A percentile compares a stretch with the other conserved stretches of the same genome.
Conservation (phyloP, 2,797 vertebrate species). For the Anniella stebbinsi region DNA sequence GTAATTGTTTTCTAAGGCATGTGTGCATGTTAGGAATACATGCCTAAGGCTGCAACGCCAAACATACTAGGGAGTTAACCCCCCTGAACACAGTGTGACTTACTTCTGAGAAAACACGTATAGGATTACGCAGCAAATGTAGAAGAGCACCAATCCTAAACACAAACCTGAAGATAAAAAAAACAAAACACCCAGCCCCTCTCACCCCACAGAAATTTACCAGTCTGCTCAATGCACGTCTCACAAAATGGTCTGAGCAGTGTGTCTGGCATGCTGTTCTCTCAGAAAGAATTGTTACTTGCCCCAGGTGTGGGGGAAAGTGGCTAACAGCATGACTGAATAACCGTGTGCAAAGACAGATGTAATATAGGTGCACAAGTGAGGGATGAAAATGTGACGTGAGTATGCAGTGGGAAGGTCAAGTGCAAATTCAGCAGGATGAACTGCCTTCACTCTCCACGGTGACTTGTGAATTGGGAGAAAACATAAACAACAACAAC, state of each 20-base stretch:
- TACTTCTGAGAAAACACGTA: neutral
- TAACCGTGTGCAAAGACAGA: neutral
- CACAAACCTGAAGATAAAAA: neutral
- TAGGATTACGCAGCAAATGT: neutral
- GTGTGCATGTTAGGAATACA: neutral
- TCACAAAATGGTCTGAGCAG: neutral
- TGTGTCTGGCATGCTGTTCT: neutral
- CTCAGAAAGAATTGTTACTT: neutral
- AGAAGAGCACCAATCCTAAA: neutral
- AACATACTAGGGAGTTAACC: neutral
- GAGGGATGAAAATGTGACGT: neutral
- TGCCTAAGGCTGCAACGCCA: neutral
- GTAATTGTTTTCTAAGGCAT: neutral
- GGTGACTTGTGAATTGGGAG: neutral
- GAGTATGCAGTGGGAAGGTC: neutral
- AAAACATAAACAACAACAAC: neutral
- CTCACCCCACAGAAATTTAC: neutral
- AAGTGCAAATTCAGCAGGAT: neutral
- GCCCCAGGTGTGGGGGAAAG: neutral
- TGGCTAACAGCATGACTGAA: neutral
- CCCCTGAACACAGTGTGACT: neutral
- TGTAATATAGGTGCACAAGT: neutral
- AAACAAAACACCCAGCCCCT: no score
- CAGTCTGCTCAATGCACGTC: neutral
- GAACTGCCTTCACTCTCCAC: slow-evolving; percentile 20